These are phyloP conservation scores for Scopus umbretta DNA, from an alignment of 2,113 vertebrate genomes.

Conservation along the genomic window DNA sequence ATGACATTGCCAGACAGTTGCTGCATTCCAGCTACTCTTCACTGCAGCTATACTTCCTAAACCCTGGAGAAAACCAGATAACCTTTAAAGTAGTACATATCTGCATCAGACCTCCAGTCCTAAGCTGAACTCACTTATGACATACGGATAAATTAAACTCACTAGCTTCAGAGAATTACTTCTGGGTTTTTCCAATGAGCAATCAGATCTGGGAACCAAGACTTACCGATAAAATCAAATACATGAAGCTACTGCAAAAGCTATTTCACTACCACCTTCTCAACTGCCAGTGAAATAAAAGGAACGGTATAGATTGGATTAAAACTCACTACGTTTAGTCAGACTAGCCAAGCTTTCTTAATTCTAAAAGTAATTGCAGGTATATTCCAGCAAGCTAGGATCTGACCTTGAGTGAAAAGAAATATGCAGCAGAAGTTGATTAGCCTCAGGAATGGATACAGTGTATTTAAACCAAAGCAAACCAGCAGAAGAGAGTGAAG, in stretches of 20 bases:
- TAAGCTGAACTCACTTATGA: neutral
- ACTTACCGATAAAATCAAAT: conserved; percentile 41
- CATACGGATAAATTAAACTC: conserved; percentile 26
- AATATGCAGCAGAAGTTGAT: neutral
- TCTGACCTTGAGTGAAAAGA: conserved; percentile 20
- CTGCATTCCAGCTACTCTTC: neutral
- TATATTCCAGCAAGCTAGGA: conserved; percentile 5
- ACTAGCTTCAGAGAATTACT: conserved; percentile 19
- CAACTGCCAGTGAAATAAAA: conserved; percentile 35
- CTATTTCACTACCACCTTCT: conserved; percentile 7
- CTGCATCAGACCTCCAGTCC: neutral
- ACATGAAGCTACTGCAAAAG: conserved; percentile 1
- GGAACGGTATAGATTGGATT: conserved; percentile 1
- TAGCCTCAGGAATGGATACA: neutral
- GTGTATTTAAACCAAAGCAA: neutral
- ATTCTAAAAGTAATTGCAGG: conserved; percentile 42
- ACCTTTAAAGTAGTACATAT: conserved; percentile 8
- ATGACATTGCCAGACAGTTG: neutral
- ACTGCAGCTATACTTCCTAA: neutral
- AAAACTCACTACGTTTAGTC: neutral
- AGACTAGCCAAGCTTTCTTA: conserved; percentile 20
- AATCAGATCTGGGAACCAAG: conserved; percentile 15
- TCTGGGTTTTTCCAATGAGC: conserved; percentile 37
- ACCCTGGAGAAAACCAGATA: neutral
- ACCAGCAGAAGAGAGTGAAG: neutral